These are phyloP conservation scores for Capromys pilorides DNA, from an alignment of 2,797 vertebrate species.

Conservation along the genomic window DNA sequence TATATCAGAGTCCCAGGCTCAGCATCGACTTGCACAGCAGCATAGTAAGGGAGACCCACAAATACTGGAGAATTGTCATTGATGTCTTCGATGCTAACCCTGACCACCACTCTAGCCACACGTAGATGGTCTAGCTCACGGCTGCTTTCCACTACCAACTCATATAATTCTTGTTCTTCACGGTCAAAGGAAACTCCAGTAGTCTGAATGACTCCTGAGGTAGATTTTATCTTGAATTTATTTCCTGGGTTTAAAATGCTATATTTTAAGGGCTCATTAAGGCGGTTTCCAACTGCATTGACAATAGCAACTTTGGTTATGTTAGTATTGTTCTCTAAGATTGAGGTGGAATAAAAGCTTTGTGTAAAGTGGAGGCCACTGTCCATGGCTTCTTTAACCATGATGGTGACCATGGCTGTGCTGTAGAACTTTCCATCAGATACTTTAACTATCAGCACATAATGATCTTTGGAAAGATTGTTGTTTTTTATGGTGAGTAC, in stretches of 20 bases:
- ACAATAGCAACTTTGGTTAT: slow-evolving; percentile 96
- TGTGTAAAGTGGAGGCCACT: slow-evolving; percentile 95
- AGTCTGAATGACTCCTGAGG: slow-evolving; percentile 96
- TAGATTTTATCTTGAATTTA: slow-evolving; percentile 93
- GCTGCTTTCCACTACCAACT: slow-evolving; percentile 95
- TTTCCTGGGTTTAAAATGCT: slow-evolving; percentile 94
- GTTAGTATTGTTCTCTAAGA: slow-evolving; percentile 94
- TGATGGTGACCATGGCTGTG: slow-evolving; percentile 91
- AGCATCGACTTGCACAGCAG: slow-evolving; percentile 96
- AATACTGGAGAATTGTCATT: slow-evolving; percentile 97
- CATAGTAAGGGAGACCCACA: slow-evolving; percentile 97
- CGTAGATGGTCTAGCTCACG: slow-evolving; percentile 93
- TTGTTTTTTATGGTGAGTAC: slow-evolving; percentile 93
- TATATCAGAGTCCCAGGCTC: slow-evolving; percentile 94
- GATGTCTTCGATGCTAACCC: slow-evolving; percentile 94
- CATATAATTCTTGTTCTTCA: slow-evolving; percentile 95
- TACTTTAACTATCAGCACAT: slow-evolving; percentile 92
- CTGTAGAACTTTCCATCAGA: slow-evolving; percentile 97
- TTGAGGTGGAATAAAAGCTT: slow-evolving; percentile 92
- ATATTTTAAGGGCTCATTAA: slow-evolving; percentile 97
- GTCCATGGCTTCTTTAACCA: slow-evolving; percentile 94
- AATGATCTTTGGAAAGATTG: slow-evolving; percentile 94
- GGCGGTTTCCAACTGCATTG: slow-evolving; percentile 94
- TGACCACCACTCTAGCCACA: slow-evolving; percentile 94
- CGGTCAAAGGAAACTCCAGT: slow-evolving; percentile 94